phyloP scores from a whole-genome alignment of 2,797 vertebrate genomes.

The Chloroceryle amazona region DNA sequence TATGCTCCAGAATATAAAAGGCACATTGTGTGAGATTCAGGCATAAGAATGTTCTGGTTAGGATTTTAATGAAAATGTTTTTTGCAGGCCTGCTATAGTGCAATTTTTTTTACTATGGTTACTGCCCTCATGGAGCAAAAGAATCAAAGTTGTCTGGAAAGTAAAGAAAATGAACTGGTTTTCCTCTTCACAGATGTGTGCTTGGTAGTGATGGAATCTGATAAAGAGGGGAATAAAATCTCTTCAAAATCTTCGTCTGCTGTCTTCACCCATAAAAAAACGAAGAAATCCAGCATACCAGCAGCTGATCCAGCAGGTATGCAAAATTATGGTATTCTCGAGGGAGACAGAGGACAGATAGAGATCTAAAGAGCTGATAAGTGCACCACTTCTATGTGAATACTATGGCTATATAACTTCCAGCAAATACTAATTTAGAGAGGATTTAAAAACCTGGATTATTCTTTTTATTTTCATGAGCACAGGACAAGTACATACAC shows the following conservation, averaged over 20 bases:
- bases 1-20: background rate
- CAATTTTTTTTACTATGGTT: background rate
- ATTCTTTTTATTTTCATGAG: background rate
- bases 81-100: background rate
- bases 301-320: slow-evolving; percentile 67
- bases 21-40: background rate
- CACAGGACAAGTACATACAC: background rate
- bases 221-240: slow-evolving; percentile 60
- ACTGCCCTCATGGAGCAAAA: background rate
- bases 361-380: background rate
- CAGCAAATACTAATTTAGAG: background rate
- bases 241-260: slow-evolving; percentile 23
- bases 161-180: background rate
- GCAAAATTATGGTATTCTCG: background rate
- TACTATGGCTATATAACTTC: background rate
- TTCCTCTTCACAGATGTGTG: slow-evolving; percentile 59
- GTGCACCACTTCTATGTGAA: background rate
- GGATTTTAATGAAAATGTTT: background rate
- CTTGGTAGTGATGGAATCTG: slow-evolving; percentile 59
- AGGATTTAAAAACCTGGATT: background rate
- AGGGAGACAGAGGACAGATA: background rate
- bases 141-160: background rate
- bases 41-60: background rate
- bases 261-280: slow-evolving; percentile 62
- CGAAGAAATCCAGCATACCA: slow-evolving; percentile 36